Evolutionary conservation across 2,113 vertebrate genomes (phyloP).

Genomic region (Percopsis transmontana): DNA sequence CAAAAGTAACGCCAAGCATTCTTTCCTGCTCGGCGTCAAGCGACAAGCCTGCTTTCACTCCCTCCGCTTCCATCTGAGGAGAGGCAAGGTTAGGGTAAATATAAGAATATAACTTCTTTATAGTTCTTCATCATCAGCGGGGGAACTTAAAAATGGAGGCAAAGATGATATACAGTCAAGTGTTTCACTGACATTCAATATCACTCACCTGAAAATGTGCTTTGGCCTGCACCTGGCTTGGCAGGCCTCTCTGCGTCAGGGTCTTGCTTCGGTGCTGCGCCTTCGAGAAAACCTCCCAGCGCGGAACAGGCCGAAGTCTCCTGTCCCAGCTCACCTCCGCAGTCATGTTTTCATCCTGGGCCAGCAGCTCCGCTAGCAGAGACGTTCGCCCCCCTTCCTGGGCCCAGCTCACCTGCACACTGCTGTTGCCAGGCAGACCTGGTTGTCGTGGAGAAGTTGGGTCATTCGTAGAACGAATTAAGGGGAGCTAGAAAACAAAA

Average conservation of each 20-base stretch:
- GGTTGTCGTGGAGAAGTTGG: constrained; percentile 12
- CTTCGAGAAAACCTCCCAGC: constrained; percentile 53
- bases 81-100: no score
- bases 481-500: background rate
- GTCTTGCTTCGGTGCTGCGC: constrained; percentile 71
- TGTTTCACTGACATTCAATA: no score
- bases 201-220: constrained; percentile 75
- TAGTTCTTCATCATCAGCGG: no score
- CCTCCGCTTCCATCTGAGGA: constrained; percentile 60
- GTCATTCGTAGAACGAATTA: background rate
- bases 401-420: constrained; percentile 50
- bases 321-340: constrained; percentile 59
- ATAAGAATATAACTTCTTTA: no score
- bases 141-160: no score
- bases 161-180: no score
- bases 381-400: constrained; percentile 44
- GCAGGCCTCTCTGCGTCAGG: constrained; percentile 67
- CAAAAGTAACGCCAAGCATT: constrained; percentile 58
- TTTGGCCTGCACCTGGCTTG: constrained; percentile 59
- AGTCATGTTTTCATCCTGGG: constrained; percentile 57
- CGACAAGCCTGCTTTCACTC: constrained; percentile 54
- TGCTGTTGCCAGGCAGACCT: constrained; percentile 76
- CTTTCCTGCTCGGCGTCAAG: constrained; percentile 61
- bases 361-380: constrained; percentile 58
- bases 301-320: background rate